Evolutionary conservation across 1,140 invertebrate genomes (phyloP).

Genomic region (Drosophila sp.): DNA sequence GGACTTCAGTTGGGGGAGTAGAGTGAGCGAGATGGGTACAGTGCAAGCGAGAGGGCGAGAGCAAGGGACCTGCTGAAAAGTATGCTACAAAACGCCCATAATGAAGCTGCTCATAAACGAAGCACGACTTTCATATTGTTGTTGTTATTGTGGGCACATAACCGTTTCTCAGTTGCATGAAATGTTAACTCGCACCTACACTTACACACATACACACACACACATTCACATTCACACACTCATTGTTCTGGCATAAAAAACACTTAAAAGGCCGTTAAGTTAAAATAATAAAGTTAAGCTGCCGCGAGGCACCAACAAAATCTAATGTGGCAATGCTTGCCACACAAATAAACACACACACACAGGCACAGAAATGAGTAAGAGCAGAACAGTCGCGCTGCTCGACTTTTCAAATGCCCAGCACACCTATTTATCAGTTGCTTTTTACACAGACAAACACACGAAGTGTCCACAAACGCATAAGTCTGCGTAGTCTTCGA

Average conservation of each 20-base stretch:
- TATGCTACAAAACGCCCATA: constrained; percentile 76
- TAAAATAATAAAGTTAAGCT: constrained; percentile 83
- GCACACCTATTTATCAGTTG: too few species aligned
- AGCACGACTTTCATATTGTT: constrained; percentile 25
- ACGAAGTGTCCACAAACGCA: too few species aligned
- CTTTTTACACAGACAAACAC: too few species aligned
- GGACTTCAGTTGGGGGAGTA: background rate
- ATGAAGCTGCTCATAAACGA: constrained; percentile 77
- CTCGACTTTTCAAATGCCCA: too few species aligned
- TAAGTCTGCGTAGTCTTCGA: too few species aligned
- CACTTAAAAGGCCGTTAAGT: constrained; percentile 83
- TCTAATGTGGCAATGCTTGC: constrained; percentile 76
- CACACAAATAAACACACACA: constrained; percentile 26
- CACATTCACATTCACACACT: background rate
- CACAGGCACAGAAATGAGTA: constrained; percentile 3
- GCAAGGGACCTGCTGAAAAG: constrained; percentile 50
- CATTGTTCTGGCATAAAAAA: constrained; percentile 63
- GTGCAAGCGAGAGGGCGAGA: background rate
- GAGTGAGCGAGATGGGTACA: background rate
- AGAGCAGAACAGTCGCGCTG: too few species aligned
- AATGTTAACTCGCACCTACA: constrained; percentile 68
- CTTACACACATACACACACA: constrained; percentile 17
- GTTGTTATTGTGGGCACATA: constrained; percentile 8
- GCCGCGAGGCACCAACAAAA: constrained; percentile 72
- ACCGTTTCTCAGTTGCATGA: constrained; percentile 46